Conservation (phyloP, 2,888 invertebrate species). For the Drosophila borborema region DNA sequence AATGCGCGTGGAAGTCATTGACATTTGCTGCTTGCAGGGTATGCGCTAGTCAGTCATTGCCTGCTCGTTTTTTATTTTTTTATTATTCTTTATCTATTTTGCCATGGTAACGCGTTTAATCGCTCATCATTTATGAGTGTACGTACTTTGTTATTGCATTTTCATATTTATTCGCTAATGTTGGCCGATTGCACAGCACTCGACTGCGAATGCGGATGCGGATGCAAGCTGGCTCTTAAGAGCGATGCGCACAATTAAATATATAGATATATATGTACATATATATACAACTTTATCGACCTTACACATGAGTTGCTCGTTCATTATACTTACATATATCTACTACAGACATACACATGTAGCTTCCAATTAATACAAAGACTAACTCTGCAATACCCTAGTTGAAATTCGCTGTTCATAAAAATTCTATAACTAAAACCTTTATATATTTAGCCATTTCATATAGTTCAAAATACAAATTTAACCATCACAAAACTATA, state of each 20-base stretch:
- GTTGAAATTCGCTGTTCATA: background rate
- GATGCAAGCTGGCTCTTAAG: slow-evolving; percentile 28
- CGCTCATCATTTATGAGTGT: background rate
- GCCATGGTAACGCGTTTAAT: background rate
- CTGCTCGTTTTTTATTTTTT: background rate
- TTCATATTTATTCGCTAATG: slow-evolving; percentile 34
- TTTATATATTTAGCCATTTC: background rate
- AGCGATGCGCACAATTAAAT: slow-evolving; percentile 31
- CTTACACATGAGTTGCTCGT: slow-evolving; percentile 61
- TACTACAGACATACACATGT: background rate
- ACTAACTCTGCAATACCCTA: background rate
- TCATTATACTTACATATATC: background rate
- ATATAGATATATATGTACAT: no score
- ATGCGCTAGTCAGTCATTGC: background rate
- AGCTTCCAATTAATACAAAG: background rate
- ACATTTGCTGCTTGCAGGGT: background rate
- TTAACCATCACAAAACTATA: no score
- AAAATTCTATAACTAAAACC: background rate
- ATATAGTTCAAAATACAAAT: background rate
- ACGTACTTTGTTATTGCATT: slow-evolving; percentile 29
- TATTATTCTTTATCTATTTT: background rate
- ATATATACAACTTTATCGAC: slow-evolving; percentile 51
- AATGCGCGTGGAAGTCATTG: no score
- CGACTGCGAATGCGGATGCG: slow-evolving; percentile 41
- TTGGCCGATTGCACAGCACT: slow-evolving; percentile 48